Evolutionary conservation across 2,888 invertebrate genomes (phyloP).

Genomic region (Lacanobia wlatinum): DNA sequence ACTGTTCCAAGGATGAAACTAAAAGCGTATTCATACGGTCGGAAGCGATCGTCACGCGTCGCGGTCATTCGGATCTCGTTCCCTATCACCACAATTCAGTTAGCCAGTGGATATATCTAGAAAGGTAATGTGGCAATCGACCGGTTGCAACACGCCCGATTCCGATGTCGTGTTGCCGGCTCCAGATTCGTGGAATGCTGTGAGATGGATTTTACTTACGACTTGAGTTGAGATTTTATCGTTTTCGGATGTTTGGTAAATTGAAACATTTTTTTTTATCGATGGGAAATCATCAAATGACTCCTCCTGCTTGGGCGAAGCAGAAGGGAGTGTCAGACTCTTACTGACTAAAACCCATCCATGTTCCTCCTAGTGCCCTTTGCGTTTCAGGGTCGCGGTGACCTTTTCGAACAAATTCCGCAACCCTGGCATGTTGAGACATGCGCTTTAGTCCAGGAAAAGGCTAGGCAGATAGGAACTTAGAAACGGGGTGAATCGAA

Average conservation of each 20-base stretch:
- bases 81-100: conserved; percentile 53
- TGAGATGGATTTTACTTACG: conserved; percentile 21
- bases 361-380: too few species aligned
- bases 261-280: too few species aligned
- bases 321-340: too few species aligned
- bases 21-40: conserved; percentile 35
- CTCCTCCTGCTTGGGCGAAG: too few species aligned
- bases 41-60: conserved; percentile 57
- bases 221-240: neutral
- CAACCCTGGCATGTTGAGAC: too few species aligned
- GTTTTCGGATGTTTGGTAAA: neutral
- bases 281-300: too few species aligned
- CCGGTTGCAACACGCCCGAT: conserved; percentile 52
- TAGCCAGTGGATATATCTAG: conserved; percentile 59
- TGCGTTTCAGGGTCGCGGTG: too few species aligned
- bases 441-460: too few species aligned
- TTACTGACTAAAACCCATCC: too few species aligned
- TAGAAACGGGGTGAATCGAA: too few species aligned
- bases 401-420: too few species aligned
- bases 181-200: conserved; percentile 47
- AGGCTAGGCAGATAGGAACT: too few species aligned
- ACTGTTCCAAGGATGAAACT: conserved; percentile 37
- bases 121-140: conserved; percentile 55
- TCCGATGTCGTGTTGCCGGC: conserved; percentile 55
- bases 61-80: conserved; percentile 65